These are phyloP conservation scores for Sphenodon punctatus DNA, from an alignment of 2,797 vertebrate species.

Conservation along the genomic window DNA sequence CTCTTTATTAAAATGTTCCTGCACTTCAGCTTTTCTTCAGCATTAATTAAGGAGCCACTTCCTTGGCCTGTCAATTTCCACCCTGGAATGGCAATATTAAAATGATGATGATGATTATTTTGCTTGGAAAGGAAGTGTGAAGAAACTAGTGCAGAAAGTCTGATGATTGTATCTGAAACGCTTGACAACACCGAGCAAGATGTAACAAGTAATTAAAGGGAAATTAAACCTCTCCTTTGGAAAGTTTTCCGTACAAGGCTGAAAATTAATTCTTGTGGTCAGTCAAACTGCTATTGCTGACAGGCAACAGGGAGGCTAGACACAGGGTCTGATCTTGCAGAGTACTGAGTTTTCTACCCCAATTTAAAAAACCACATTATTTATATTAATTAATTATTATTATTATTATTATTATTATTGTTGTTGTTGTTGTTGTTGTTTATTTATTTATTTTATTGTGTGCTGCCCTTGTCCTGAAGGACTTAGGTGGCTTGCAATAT, in stretches of 20 bases:
- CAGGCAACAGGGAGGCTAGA: neutral
- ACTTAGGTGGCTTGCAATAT: too few relatives aligned
- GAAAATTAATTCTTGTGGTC: neutral
- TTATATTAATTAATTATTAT: too few relatives aligned
- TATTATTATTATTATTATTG: too few relatives aligned
- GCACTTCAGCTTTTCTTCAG: neutral
- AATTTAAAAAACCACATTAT: too few relatives aligned
- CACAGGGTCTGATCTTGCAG: neutral
- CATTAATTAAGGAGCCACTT: neutral
- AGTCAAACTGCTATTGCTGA: neutral
- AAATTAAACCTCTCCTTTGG: neutral
- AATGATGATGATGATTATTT: too few relatives aligned
- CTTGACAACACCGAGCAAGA: neutral
- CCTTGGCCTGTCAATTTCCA: neutral
- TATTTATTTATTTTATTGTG: too few relatives aligned
- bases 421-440: too few relatives aligned
- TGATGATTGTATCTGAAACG: neutral
- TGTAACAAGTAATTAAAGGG: neutral
- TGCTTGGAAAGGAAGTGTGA: neutral
- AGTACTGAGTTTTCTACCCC: too few relatives aligned
- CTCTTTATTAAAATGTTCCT: neutral
- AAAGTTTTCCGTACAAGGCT: neutral
- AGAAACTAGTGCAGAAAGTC: neutral
- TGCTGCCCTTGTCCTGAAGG: too few relatives aligned
- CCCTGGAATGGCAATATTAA: neutral